Evolutionary conservation across 2,113 vertebrate species (phyloP).

Genomic region (Chionomys nivalis): DNA sequence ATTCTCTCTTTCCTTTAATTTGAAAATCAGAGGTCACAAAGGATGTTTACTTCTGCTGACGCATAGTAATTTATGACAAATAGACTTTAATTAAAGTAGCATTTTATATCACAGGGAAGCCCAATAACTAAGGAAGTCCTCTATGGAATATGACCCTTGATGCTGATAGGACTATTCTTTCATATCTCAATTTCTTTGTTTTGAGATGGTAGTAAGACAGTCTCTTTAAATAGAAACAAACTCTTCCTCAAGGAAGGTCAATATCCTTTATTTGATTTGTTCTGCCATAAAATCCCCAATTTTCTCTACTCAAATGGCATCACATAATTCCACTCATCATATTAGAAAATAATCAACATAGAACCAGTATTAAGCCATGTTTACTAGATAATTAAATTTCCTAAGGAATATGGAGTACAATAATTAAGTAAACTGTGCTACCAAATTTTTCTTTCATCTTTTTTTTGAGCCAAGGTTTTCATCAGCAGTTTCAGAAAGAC

Average conservation of each 20-base stretch:
- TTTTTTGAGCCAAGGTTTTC: slow-evolving; percentile 48
- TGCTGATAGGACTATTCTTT: neutral
- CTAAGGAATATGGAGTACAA: slow-evolving; percentile 70
- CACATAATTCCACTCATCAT: slow-evolving; percentile 60
- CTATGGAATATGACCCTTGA: neutral
- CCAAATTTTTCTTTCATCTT: slow-evolving; percentile 69
- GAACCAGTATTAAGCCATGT: slow-evolving; percentile 79
- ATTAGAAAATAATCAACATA: slow-evolving; percentile 74
- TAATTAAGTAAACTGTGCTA: slow-evolving; percentile 81
- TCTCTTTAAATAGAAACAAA: slow-evolving; percentile 37
- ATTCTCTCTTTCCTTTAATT: neutral
- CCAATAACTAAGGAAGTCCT: slow-evolving; percentile 20
- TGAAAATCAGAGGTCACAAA: neutral
- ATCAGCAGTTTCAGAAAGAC: slow-evolving; percentile 21
- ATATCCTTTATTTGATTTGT: slow-evolving; percentile 74
- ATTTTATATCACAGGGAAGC: neutral
- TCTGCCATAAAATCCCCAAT: slow-evolving; percentile 31
- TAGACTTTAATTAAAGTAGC: neutral
- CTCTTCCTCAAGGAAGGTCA: slow-evolving; percentile 6
- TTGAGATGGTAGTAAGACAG: slow-evolving; percentile 32
- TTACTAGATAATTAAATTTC: slow-evolving; percentile 83
- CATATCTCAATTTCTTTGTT: slow-evolving; percentile 9
- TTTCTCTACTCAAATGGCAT: slow-evolving; percentile 73
- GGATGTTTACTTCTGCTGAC: neutral
- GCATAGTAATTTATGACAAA: slow-evolving; percentile 17